Conservation (phyloP, 2,888 invertebrate genomes). For the Macropis europaea region DNA sequence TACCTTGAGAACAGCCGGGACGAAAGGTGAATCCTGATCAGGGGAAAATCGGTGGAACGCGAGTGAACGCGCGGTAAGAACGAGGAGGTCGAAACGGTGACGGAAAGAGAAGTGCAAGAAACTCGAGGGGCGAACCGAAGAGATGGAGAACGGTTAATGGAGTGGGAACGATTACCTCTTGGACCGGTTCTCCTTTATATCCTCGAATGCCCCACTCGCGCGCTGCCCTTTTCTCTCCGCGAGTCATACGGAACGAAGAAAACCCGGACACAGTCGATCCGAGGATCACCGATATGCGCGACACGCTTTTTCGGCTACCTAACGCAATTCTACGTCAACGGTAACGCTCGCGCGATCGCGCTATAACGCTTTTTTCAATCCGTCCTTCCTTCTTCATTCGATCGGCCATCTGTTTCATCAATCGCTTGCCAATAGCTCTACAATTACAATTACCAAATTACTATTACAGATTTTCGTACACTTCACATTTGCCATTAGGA, state of each 20-base stretch:
- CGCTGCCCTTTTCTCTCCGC: conserved; percentile 42
- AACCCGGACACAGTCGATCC: conserved; percentile 31
- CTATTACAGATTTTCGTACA: too few species aligned
- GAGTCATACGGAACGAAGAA: conserved; percentile 21
- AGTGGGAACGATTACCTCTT: conserved; percentile 70
- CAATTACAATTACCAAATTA: too few species aligned
- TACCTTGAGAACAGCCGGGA: conserved; percentile 26
- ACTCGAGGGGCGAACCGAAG: conserved; percentile 58
- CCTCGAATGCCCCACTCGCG: conserved; percentile 66
- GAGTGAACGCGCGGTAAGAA: conserved; percentile 20
- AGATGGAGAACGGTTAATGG: conserved; percentile 63
- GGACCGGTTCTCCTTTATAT: conserved; percentile 77
- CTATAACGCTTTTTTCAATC: not conserved
- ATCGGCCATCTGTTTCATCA: too few species aligned
- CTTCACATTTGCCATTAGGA: too few species aligned
- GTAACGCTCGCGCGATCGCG: too few species aligned
- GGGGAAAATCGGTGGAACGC: not conserved
- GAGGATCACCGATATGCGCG: not conserved
- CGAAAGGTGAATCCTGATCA: conserved; percentile 1
- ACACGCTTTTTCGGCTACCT: not conserved
- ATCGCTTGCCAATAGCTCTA: too few species aligned
- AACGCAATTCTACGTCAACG: too few species aligned
- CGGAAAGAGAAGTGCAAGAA: conserved; percentile 51
- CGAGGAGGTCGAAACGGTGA: conserved; percentile 34
- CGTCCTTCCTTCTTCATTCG: too few species aligned